phyloP scores from a whole-genome alignment of 1,140 invertebrate species.

The Pinna nobilis region DNA sequence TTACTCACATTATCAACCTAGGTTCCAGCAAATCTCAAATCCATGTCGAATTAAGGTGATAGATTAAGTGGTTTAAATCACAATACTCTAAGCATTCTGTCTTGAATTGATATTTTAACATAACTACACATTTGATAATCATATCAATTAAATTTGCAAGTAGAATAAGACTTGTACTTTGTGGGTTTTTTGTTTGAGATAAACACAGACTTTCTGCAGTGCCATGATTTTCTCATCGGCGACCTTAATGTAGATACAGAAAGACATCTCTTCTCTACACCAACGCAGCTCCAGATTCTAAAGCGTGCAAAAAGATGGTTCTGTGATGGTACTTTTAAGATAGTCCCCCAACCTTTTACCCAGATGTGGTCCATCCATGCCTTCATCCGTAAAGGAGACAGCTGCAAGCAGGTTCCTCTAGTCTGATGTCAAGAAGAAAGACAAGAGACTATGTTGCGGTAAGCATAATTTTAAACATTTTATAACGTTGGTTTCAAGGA shows the following conservation, averaged over 20 bases:
- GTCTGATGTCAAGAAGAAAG: slow-evolving; percentile 27
- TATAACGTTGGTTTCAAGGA: no score
- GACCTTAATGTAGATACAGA: neutral
- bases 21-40: no score
- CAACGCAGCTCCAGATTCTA: neutral
- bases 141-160: neutral
- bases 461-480: neutral
- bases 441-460: neutral
- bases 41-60: neutral
- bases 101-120: neutral
- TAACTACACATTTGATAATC: neutral
- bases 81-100: neutral
- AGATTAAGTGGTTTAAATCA: neutral
- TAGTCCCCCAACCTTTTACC: slow-evolving; percentile 28
- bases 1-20: no score
- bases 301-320: slow-evolving; percentile 39
- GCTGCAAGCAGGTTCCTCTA: slow-evolving; percentile 40
- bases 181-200: neutral
- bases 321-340: slow-evolving; percentile 36
- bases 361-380: slow-evolving; percentile 37
- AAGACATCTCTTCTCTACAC: no score
- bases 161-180: no score
- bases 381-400: slow-evolving; percentile 9
- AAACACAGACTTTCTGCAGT: slow-evolving; percentile 1
- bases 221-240: slow-evolving; percentile 7